Evolutionary conservation across 1,140 invertebrate genomes (phyloP).

Genomic region (Uloborus diversus): DNA sequence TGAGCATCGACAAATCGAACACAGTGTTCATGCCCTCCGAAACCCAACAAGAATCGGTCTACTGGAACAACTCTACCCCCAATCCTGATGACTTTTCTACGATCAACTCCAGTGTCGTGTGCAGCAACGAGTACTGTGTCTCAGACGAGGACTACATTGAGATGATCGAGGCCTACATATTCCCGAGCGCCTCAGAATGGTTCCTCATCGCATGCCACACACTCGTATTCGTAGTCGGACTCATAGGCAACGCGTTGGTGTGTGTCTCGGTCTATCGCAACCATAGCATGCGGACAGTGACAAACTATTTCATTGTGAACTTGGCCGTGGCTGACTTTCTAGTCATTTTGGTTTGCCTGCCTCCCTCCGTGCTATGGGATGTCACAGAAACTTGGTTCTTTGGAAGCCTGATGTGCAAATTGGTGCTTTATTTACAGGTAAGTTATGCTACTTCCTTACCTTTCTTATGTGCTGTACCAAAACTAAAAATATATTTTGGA

Average conservation of each 20-base stretch:
- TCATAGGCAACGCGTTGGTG: conserved; percentile 88
- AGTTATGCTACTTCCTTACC: conserved; percentile 60
- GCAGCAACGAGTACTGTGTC: conserved; percentile 68
- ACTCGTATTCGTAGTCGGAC: conserved; percentile 82
- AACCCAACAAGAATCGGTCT: neutral
- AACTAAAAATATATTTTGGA: too few relatives aligned
- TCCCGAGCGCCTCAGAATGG: conserved; percentile 69
- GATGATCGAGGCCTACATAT: conserved; percentile 72
- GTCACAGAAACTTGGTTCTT: conserved; percentile 92
- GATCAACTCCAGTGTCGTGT: conserved; percentile 47
- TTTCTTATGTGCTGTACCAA: too few relatives aligned
- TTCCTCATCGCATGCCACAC: conserved; percentile 80
- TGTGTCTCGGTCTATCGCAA: conserved; percentile 87
- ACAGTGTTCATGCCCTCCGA: neutral
- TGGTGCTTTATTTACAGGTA: conserved; percentile 87
- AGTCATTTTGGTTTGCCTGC: conserved; percentile 91
- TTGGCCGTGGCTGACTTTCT: conserved; percentile 69
- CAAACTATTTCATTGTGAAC: conserved; percentile 69
- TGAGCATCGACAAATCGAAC: neutral
- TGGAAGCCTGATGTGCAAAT: conserved; percentile 80
- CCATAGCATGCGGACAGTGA: conserved; percentile 70
- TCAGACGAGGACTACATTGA: conserved; percentile 72
- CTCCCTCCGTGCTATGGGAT: conserved; percentile 90
- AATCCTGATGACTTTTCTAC: too few relatives aligned
- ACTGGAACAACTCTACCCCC: neutral